phyloP scores from a whole-genome alignment of 2,797 vertebrate species.

The Ara ararauna region DNA sequence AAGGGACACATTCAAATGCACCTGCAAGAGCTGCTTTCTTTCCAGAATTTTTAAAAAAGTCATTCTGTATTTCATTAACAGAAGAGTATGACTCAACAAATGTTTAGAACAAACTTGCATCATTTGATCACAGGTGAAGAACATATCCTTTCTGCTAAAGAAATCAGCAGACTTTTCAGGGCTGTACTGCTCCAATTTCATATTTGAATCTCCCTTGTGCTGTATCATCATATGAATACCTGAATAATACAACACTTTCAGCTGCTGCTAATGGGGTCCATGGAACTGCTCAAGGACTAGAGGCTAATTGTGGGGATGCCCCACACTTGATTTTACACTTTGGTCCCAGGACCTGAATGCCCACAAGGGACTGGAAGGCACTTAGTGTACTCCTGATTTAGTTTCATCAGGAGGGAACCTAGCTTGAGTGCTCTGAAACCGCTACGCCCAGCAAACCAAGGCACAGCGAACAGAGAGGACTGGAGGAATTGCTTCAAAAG shows the following conservation, averaged over 20 bases:
- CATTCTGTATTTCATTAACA: background rate
- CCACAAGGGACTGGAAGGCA: background rate
- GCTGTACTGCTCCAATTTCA: background rate
- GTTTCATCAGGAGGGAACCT: background rate
- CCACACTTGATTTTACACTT: background rate
- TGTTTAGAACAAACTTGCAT: background rate
- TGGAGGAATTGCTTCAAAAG: background rate
- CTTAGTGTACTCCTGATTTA: background rate
- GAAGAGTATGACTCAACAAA: background rate
- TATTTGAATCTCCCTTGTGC: background rate
- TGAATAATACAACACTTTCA: background rate
- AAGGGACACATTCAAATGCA: background rate
- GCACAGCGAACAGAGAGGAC: background rate
- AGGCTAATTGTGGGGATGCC: background rate
- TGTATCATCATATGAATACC: background rate
- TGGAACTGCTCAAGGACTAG: background rate
- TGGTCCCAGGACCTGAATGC: background rate
- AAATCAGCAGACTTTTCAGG: background rate
- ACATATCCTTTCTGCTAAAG: background rate
- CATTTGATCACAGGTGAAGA: background rate
- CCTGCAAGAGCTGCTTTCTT: background rate
- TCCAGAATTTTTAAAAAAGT: background rate
- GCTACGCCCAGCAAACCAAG: background rate
- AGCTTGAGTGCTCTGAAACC: background rate
- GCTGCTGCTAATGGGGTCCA: background rate